These are phyloP conservation scores for Bradypodion ventrale DNA, from an alignment of 2,797 vertebrate genomes.

Conservation along the genomic window DNA sequence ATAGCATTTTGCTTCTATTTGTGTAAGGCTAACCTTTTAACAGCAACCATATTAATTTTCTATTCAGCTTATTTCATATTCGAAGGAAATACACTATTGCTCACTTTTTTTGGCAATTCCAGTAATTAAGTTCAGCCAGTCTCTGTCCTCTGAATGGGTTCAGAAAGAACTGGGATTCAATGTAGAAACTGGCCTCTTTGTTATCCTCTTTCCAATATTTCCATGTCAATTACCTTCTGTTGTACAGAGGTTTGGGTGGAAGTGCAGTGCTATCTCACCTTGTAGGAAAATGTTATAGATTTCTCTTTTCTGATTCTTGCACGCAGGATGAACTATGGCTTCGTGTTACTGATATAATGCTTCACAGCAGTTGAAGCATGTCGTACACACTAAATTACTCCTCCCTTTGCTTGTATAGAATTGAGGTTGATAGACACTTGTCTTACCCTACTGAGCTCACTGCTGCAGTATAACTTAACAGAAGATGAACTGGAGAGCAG, in stretches of 20 bases:
- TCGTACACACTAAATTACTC: neutral
- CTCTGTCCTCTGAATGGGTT: neutral
- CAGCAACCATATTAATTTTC: conserved; percentile 1
- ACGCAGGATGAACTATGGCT: neutral
- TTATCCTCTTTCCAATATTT: neutral
- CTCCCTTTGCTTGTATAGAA: too few species aligned
- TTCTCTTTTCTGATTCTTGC: conserved; percentile 1
- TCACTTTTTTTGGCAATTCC: conserved; percentile 1
- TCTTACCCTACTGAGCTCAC: neutral
- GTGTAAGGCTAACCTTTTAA: conserved; percentile 8
- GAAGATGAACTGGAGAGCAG: neutral
- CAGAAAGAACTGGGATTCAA: neutral
- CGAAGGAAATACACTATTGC: neutral
- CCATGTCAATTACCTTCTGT: neutral
- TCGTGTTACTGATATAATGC: neutral
- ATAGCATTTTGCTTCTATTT: conserved; percentile 10
- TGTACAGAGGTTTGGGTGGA: neutral
- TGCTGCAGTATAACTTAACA: neutral
- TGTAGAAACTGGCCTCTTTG: neutral
- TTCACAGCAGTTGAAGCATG: neutral
- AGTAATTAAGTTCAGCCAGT: neutral
- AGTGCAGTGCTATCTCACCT: neutral
- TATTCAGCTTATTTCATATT: neutral
- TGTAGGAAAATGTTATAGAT: neutral
- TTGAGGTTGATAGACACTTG: neutral